Percentiles rank a stretch among this genome's conserved stretches.
phyloP scores from a whole-genome alignment of 2,113 vertebrate species.

The Cryptotis parvus region DNA sequence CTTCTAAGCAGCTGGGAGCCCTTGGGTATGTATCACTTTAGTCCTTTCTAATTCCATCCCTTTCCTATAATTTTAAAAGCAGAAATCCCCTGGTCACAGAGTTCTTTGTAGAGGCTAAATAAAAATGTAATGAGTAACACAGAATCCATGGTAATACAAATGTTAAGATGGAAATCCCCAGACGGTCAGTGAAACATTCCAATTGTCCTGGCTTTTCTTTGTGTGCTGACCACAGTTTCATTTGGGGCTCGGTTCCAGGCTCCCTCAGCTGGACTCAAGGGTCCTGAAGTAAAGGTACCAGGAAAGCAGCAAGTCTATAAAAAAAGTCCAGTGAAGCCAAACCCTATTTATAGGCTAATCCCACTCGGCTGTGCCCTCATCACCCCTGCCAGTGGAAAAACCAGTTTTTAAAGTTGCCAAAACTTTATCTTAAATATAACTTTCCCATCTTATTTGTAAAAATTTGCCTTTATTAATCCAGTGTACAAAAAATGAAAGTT shows the following conservation, averaged over 20 bases:
- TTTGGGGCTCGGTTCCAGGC: background rate
- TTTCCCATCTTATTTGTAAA: background rate
- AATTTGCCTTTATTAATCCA: background rate
- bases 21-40: background rate
- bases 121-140: conserved; percentile 12
- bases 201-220: background rate
- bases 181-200: conserved; percentile 53
- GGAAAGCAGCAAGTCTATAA: background rate
- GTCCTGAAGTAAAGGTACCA: background rate
- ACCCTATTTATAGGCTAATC: fast-evolving
- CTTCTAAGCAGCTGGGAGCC: conserved; percentile 11
- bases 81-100: conserved; percentile 64
- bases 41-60: conserved; percentile 42
- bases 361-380: background rate
- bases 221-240: background rate
- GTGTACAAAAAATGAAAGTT: background rate
- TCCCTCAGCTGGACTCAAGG: background rate
- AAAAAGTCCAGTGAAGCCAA: background rate
- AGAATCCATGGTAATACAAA: conserved; percentile 35
- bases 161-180: conserved; percentile 73
- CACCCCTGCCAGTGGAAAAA: background rate
- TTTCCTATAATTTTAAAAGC: conserved; percentile 30
- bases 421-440: too few relatives aligned
- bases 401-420: too few relatives aligned
- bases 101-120: conserved; percentile 12